phyloP scores from a whole-genome alignment of 2,113 vertebrate genomes.

The Nerophis lumbriciformis region DNA sequence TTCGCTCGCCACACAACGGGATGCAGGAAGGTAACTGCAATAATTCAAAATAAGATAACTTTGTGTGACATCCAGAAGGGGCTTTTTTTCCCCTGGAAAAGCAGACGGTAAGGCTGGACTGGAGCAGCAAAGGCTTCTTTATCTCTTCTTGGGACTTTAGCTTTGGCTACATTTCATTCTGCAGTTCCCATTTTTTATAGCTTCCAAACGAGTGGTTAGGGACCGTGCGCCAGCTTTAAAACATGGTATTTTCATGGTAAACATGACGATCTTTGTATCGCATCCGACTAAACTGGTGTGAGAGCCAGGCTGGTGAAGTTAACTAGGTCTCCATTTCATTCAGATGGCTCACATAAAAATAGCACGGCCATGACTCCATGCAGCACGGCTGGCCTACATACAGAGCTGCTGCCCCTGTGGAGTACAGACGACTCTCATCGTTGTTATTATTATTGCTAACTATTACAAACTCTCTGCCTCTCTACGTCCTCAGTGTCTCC shows the following conservation, averaged over 20 bases:
- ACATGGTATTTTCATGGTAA: too few relatives aligned
- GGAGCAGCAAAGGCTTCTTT: constrained; percentile 7
- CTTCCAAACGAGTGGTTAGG: too few relatives aligned
- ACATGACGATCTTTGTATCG: neutral
- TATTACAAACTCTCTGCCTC: neutral
- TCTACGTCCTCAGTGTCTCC: constrained; percentile 84
- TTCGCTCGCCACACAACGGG: constrained; percentile 8
- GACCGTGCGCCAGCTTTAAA: too few relatives aligned
- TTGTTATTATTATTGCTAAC: constrained; percentile 2
- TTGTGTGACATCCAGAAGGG: constrained; percentile 25
- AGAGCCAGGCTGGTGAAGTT: constrained; percentile 21
- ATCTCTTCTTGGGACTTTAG: constrained; percentile 8
- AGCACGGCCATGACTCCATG: constrained; percentile 50
- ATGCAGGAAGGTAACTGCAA: constrained; percentile 10
- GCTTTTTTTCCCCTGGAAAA: constrained; percentile 14
- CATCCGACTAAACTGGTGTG: neutral
- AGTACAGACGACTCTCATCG: constrained; percentile 22
- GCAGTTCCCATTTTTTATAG: too few relatives aligned
- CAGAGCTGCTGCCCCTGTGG: constrained; percentile 40
- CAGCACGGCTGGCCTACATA: constrained; percentile 62
- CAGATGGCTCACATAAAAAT: constrained; percentile 61
- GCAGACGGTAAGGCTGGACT: constrained; percentile 52
- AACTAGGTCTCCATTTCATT: constrained; percentile 34
- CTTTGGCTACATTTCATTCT: too few relatives aligned
- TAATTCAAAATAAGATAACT: constrained; percentile 24